phyloP scores from a whole-genome alignment of 2,888 invertebrate species.

The Cheilosia variabilis region DNA sequence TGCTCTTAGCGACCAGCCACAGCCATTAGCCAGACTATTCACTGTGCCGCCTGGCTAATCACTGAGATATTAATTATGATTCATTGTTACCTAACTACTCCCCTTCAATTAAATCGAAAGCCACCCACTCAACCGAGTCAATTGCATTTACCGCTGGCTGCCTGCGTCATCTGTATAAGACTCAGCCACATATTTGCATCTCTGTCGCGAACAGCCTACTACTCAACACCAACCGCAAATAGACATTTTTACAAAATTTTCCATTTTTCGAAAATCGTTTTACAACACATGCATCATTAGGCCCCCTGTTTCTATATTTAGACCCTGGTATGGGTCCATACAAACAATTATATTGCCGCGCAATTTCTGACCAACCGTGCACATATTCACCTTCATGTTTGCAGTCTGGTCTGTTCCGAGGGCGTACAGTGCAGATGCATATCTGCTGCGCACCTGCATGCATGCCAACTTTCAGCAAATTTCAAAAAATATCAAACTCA shows the following conservation, averaged over 20 bases:
- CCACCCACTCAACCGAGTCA: neutral
- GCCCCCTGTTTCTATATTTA: slow-evolving; percentile 16
- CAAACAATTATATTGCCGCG: slow-evolving; percentile 31
- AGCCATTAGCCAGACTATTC: no score
- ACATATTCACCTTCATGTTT: neutral
- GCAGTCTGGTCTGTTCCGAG: neutral
- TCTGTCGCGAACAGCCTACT: no score
- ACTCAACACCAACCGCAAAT: neutral
- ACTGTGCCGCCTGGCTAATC: neutral
- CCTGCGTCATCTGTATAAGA: neutral
- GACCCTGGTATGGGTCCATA: neutral
- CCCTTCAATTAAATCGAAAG: slow-evolving; percentile 10
- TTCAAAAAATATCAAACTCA: neutral
- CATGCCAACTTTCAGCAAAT: slow-evolving; percentile 12
- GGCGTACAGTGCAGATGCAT: slow-evolving; percentile 17
- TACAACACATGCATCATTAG: slow-evolving; percentile 24
- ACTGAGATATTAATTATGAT: neutral
- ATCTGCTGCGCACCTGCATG: slow-evolving; percentile 42
- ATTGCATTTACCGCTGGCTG: neutral
- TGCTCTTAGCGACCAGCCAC: neutral
- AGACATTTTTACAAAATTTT: slow-evolving; percentile 20
- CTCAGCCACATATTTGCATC: slow-evolving; percentile 22
- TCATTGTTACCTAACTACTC: neutral
- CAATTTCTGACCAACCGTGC: slow-evolving; percentile 19
- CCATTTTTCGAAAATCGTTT: slow-evolving; percentile 7